A percentile compares a stretch with the other conserved stretches of the same genome.
Evolutionary conservation across 2,797 vertebrate species (phyloP).

Genomic region (Loriculus beryllinus): DNA sequence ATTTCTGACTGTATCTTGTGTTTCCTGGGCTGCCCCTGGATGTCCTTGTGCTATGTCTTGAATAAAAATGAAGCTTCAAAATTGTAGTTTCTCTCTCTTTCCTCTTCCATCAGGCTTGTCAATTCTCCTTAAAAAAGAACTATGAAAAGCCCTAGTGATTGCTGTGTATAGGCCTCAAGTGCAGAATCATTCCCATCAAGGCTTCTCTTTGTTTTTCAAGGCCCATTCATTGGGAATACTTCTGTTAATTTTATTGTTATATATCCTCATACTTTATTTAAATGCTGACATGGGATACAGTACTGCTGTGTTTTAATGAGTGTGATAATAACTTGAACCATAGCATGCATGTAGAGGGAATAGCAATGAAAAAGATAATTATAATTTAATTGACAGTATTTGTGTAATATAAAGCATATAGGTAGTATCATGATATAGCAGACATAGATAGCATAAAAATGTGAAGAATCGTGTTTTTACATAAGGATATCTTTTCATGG

Average conservation of each 20-base stretch:
- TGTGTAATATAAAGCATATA: neutral
- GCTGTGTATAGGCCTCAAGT: neutral
- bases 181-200: conserved; percentile 25
- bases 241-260: conserved; percentile 25
- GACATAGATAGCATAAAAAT: neutral
- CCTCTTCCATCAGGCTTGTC: neutral
- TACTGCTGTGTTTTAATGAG: conserved; percentile 12
- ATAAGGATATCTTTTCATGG: neutral
- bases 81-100: neutral
- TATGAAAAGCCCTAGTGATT: conserved; percentile 32
- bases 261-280: conserved; percentile 42
- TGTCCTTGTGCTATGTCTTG: neutral
- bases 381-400: neutral
- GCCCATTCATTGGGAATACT: neutral
- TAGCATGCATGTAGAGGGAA: neutral
- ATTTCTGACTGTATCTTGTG: neutral
- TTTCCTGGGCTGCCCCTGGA: conserved; percentile 20
- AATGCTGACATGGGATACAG: conserved; percentile 27
- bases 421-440: neutral
- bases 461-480: neutral
- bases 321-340: neutral
- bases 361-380: neutral
- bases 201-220: conserved; percentile 22
- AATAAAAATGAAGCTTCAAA: conserved; percentile 43
- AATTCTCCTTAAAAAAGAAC: neutral